Evolutionary conservation across 2,888 invertebrate genomes (phyloP).

Genomic region (Dynastes hyllus): DNA sequence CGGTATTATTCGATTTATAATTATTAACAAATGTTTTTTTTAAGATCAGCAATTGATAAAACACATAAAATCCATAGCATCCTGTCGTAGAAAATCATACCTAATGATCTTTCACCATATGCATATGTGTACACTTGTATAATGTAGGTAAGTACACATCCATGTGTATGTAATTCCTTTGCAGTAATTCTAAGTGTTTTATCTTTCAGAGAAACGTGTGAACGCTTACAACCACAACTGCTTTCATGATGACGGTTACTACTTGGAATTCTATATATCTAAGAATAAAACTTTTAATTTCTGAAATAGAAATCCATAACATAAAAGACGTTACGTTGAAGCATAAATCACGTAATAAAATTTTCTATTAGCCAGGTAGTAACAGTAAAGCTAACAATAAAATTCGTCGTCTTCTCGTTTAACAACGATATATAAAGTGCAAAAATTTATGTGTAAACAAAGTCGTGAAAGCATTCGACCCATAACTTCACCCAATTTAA

Average conservation of each 20-base stretch:
- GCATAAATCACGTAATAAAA: conserved; percentile 37
- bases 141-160: too few species aligned
- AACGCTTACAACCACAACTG: conserved; percentile 9
- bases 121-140: too few species aligned
- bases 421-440: conserved; percentile 24
- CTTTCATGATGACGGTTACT: too few species aligned
- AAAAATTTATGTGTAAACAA: conserved; percentile 49
- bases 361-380: conserved; percentile 21
- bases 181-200: too few species aligned
- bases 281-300: conserved; percentile 3
- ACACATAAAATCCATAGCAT: too few species aligned
- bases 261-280: conserved; percentile 5
- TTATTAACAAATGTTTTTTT: too few species aligned
- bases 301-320: background rate
- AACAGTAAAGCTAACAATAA: conserved; percentile 39
- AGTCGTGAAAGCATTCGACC: conserved; percentile 41
- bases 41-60: too few species aligned
- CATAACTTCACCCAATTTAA: conserved; percentile 42
- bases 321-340: conserved; percentile 10
- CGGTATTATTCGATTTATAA: too few species aligned
- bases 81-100: too few species aligned
- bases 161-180: too few species aligned
- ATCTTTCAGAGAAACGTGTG: too few species aligned
- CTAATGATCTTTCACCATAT: too few species aligned
- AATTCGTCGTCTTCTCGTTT: conserved; percentile 19